These are phyloP conservation scores for Hirundichthys speculiger DNA, from an alignment of 2,113 vertebrate species.

Conservation along the genomic window DNA sequence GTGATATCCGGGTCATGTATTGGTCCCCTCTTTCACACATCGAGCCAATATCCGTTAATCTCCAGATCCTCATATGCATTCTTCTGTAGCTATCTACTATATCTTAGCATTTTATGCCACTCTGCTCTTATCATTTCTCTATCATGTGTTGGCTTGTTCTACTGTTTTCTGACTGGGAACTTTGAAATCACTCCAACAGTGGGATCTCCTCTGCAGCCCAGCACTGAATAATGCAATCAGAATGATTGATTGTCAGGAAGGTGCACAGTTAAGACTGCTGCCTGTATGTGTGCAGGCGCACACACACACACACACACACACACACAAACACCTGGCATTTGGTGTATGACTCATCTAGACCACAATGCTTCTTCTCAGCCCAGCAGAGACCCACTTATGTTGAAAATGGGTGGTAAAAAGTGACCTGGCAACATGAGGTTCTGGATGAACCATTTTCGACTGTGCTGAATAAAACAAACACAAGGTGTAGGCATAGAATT, in stretches of 20 bases:
- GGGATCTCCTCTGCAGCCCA: conserved; percentile 43
- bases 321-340: conserved; percentile 19
- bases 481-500: too few species aligned
- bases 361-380: conserved; percentile 25
- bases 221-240: conserved; percentile 66
- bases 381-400: conserved; percentile 25
- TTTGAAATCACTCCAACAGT: conserved; percentile 45
- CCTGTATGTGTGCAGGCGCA: neutral
- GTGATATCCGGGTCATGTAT: too few species aligned
- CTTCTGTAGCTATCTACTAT: too few species aligned
- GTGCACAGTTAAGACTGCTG: conserved; percentile 34
- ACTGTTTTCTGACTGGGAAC: conserved; percentile 25
- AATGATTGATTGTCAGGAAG: conserved; percentile 54
- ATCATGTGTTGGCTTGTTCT: conserved; percentile 45
- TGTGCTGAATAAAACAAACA: too few species aligned
- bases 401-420: conserved; percentile 9
- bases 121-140: conserved; percentile 32
- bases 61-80: too few species aligned
- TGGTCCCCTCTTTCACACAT: too few species aligned
- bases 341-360: conserved; percentile 57
- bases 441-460: neutral
- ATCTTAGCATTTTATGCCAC: neutral
- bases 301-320: conserved; percentile 15
- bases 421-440: conserved; percentile 13
- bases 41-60: too few species aligned